Evolutionary conservation across 2,888 invertebrate genomes (phyloP), one percentile per base, ranked within the genome.

Genomic region (Drymonia ruficornis): DNA sequence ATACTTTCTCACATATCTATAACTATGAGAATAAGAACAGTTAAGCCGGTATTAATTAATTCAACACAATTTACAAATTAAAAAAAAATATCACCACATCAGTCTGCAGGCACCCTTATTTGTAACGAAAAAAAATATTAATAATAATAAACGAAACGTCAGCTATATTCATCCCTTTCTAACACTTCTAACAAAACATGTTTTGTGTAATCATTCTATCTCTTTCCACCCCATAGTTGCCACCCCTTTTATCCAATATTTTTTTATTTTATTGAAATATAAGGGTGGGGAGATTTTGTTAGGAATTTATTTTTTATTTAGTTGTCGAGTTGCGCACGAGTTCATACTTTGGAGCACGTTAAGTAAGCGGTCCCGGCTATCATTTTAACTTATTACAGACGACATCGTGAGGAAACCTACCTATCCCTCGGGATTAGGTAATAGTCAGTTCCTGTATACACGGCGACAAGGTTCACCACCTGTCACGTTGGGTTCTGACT

Each of bases 201-300:
- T 72, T 77, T 75, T 72, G 46, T 64, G 19, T 53, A 40, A 56
- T 65, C 28, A 43, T 55, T 53, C 70, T 38, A 3, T 80, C 76
- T 70, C 72, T 65, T 65, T 81, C 65, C 11, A 8, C 59, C 69
- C 79, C 15, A 18, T 15, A 12, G 47, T 47, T 13, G 12, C 81
- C 76, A 82, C 84, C 78, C 71, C 72, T 75, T 76, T 71, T 74
- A n/a, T 44, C 23, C 61, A 66, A 70, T 67, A 74, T 8, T 69
- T 76, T 75, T 77, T 67, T 69, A 46, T 48, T 9, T 8, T 36
- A 40, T 23, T 51, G 0, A 23, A 36, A 29, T 16, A 11, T 34
- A 52, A 55, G 63, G 72, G 78, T 72, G 66, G 78, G 81, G 76
- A 49, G 75, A 67, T 69, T 75, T 72, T 61, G 51, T 36, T 12